Evolutionary conservation across 2,113 vertebrate genomes (phyloP).

Genomic region (Hemibates koningsi): DNA sequence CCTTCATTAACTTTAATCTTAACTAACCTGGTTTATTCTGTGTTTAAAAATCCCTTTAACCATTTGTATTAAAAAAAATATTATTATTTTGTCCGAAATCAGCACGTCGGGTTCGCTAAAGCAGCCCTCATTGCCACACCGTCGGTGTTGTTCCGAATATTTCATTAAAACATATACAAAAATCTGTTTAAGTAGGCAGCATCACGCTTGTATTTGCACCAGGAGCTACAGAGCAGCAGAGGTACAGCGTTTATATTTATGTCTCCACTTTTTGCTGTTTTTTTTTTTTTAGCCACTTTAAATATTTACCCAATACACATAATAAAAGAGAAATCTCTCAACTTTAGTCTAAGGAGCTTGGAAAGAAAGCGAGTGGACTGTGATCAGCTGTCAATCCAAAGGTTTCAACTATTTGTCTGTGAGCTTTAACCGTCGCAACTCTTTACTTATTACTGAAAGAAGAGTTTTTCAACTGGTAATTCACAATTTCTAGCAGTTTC

Average conservation of each 20-base stretch:
- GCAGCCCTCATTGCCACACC: accelerated
- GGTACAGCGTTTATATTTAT: not conserved
- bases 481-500: accelerated
- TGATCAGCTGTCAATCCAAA: not conserved
- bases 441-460: not conserved
- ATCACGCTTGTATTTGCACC: not conserved
- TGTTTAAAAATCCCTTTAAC: not conserved
- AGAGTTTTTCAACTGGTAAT: not conserved
- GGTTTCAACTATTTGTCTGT: not conserved
- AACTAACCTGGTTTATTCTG: not conserved
- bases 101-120: not conserved
- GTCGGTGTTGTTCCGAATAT: not conserved
- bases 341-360: not conserved
- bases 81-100: accelerated
- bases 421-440: accelerated
- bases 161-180: accelerated
- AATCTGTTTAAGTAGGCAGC: not conserved
- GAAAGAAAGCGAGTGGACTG: not conserved
- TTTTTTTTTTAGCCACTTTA: not conserved
- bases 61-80: accelerated
- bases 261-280: not conserved
- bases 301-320: accelerated
- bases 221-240: not conserved
- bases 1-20: not conserved
- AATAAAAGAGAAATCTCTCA: not conserved